Percentiles rank a stretch among this genome's conserved stretches.
Evolutionary conservation across 2,797 vertebrate species (phyloP).

Genomic region (Pithecia hirsuta): DNA sequence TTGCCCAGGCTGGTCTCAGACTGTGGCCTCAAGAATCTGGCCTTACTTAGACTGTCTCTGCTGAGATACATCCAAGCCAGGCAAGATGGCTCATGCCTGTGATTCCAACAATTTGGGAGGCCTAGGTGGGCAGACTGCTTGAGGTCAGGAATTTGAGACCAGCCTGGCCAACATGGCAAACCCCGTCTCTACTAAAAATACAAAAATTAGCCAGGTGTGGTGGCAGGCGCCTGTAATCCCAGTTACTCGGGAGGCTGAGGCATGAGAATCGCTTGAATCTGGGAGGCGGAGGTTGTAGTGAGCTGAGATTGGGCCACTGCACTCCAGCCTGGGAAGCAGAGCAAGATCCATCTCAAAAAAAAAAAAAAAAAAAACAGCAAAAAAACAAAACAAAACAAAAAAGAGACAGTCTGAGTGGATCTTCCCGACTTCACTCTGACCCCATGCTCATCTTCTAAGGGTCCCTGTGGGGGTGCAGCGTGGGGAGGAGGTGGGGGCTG

Average conservation of each 20-base stretch:
- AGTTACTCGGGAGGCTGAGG: not conserved
- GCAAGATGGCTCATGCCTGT: not conserved
- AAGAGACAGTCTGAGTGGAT: not conserved
- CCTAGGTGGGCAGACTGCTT: not conserved
- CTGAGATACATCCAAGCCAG: no score
- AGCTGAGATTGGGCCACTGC: not conserved
- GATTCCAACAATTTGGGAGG: not conserved
- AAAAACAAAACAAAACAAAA: rapidly evolving
- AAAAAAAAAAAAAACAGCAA: no score
- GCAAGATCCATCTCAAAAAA: not conserved
- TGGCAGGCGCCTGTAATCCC: not conserved
- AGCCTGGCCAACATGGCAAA: not conserved
- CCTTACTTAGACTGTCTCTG: no score
- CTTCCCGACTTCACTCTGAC: not conserved
- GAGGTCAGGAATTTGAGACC: not conserved
- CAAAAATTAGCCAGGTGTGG: not conserved
- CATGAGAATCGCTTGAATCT: not conserved
- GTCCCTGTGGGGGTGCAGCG: rapidly evolving
- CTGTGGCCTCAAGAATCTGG: no score
- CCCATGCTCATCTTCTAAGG: not conserved
- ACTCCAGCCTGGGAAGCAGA: not conserved
- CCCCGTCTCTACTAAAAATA: not conserved
- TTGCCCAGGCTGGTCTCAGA: no score
- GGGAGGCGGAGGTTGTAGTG: not conserved
- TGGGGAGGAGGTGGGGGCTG: not conserved